phyloP scores from a whole-genome alignment of 2,113 vertebrate species.

The Lontra canadensis region DNA sequence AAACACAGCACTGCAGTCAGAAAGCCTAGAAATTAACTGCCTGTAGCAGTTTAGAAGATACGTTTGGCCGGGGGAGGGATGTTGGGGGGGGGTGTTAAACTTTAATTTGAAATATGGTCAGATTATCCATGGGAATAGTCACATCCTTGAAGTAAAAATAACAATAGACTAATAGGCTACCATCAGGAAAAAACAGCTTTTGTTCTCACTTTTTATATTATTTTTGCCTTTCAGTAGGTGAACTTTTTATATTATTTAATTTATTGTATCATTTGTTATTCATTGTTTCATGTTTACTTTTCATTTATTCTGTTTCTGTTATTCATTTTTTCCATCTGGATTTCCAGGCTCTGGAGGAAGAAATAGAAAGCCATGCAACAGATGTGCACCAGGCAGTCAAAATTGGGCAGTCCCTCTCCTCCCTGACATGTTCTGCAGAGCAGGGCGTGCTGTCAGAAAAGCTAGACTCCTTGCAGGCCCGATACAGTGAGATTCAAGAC shows the following conservation, averaged over 20 bases:
- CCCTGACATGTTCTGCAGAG: constrained; percentile 91
- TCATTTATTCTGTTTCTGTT: constrained; percentile 85
- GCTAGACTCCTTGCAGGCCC: constrained; percentile 87
- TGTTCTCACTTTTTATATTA: constrained; percentile 19
- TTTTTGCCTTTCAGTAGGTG: neutral
- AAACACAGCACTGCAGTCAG: neutral
- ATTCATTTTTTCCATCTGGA: constrained; percentile 83
- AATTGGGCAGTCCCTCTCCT: constrained; percentile 90
- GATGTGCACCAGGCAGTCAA: constrained; percentile 88
- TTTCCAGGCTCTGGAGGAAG: constrained; percentile 94
- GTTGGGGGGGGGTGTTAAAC: neutral
- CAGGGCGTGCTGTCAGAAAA: constrained; percentile 90
- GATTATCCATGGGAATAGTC: constrained; percentile 37
- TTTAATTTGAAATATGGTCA: constrained; percentile 51
- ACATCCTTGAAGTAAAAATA: constrained; percentile 51
- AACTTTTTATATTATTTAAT: constrained; percentile 60
- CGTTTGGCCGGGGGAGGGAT: neutral
- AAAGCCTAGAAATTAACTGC: neutral
- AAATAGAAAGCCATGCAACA: constrained; percentile 88
- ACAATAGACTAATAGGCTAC: neutral
- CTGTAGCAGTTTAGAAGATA: neutral
- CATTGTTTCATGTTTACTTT: constrained; percentile 66
- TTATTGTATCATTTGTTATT: constrained; percentile 73
- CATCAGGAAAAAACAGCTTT: neutral
- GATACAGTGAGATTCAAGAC: constrained; percentile 89